A percentile compares a stretch with the other conserved stretches of the same genome.
Conservation (phyloP, 2,797 vertebrate genomes). For the Ibycter americanus region DNA sequence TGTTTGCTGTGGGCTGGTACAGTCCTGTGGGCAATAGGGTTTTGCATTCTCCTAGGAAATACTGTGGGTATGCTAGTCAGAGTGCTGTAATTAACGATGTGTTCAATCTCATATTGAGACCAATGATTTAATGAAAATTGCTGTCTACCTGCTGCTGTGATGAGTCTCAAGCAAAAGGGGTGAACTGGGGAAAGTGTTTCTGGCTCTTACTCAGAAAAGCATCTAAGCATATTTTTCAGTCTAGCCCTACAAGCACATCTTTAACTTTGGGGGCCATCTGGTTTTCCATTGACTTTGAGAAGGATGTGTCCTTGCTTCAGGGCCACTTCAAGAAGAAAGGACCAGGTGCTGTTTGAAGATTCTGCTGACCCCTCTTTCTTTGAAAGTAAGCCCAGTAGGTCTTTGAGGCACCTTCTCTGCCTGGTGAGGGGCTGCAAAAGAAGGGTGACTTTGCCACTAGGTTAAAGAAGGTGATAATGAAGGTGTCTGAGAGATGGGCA, state of each 20-base stretch:
- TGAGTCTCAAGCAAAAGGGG: not conserved
- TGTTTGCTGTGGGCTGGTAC: not conserved
- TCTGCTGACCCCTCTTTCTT: not conserved
- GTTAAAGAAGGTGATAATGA: rapidly evolving
- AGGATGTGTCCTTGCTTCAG: not conserved
- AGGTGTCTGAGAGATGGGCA: not conserved
- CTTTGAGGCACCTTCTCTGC: not conserved
- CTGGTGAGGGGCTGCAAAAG: not conserved
- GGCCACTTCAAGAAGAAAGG: not conserved
- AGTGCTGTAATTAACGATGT: not conserved
- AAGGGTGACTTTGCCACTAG: not conserved
- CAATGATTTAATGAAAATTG: not conserved
- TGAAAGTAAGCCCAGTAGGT: not conserved
- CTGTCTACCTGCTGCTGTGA: not conserved
- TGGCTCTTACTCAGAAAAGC: not conserved
- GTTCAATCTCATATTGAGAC: not conserved
- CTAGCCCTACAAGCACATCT: not conserved
- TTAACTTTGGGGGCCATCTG: not conserved
- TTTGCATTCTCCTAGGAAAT: not conserved
- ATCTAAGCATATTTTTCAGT: not conserved
- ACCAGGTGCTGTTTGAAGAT: not conserved
- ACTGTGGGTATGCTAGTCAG: not conserved
- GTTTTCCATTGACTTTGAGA: not conserved
- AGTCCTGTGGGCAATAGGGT: not conserved
- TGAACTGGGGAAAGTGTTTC: not conserved